Evolutionary conservation across 2,888 invertebrate species (phyloP).

Genomic region (Drosophila demipolita): DNA sequence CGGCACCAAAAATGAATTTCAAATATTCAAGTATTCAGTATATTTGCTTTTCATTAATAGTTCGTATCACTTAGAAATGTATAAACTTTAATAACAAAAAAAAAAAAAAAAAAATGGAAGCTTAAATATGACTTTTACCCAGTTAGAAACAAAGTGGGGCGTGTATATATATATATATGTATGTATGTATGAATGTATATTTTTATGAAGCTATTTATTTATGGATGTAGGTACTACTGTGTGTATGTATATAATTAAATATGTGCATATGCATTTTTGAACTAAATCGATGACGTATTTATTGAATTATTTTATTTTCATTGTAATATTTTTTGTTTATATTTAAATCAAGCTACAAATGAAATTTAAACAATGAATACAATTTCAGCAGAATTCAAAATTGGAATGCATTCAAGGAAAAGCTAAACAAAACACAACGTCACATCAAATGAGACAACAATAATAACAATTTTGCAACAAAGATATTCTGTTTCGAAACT

Average conservation of each 20-base stretch:
- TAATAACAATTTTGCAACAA: constrained; percentile 14
- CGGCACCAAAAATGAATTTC: not conserved
- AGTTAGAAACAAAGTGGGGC: constrained; percentile 8
- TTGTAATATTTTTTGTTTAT: constrained; percentile 2
- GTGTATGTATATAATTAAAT: not conserved
- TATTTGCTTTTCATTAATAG: not conserved
- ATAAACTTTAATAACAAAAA: not conserved
- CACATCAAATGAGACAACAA: not conserved
- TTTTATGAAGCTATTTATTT: no score
- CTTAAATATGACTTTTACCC: constrained; percentile 4
- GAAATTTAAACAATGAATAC: not conserved
- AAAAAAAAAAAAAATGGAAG: constrained; percentile 18
- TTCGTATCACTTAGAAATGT: no score
- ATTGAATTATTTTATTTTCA: not conserved
- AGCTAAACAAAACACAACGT: not conserved
- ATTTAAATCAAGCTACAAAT: not conserved
- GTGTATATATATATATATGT: constrained; percentile 2
- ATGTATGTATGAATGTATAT: not conserved
- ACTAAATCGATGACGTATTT: constrained; percentile 14
- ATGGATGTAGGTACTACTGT: not conserved
- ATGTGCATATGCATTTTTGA: constrained; percentile 7
- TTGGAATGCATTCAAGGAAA: not conserved
- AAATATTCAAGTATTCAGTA: not conserved
- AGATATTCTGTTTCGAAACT: not conserved
- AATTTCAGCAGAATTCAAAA: not conserved